Evolutionary conservation across 2,113 vertebrate species (phyloP).

Genomic region (Lasiurus cinereus): DNA sequence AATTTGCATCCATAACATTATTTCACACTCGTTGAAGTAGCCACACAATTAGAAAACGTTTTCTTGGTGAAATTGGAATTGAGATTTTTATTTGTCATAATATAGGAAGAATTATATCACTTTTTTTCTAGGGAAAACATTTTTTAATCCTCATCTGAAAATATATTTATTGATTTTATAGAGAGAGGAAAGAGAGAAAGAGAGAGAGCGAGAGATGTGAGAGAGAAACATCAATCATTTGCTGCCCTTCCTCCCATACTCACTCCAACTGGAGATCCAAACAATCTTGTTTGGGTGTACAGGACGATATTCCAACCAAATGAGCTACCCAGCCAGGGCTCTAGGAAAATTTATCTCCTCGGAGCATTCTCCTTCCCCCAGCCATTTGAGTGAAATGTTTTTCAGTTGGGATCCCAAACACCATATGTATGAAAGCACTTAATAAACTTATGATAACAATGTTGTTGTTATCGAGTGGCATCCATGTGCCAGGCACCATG

Average conservation of each 20-base stretch:
- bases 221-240: too few species aligned
- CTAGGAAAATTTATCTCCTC: background rate
- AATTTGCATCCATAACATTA: background rate
- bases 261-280: background rate
- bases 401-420: background rate
- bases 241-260: background rate
- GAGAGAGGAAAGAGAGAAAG: too few species aligned
- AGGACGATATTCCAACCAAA: background rate
- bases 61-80: background rate
- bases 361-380: background rate
- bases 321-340: background rate
- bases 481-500: background rate
- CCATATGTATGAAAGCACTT: background rate
- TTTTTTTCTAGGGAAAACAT: background rate
- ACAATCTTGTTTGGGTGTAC: background rate
- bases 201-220: too few species aligned
- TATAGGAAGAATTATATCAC: background rate
- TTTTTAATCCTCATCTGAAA: background rate
- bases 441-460: background rate
- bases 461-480: background rate
- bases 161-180: background rate
- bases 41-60: background rate
- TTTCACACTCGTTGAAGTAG: background rate
- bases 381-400: background rate
- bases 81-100: conserved; percentile 4